Evolutionary conservation across 1,140 invertebrate species (phyloP).

Genomic region (Thaumatotibia leucotreta): DNA sequence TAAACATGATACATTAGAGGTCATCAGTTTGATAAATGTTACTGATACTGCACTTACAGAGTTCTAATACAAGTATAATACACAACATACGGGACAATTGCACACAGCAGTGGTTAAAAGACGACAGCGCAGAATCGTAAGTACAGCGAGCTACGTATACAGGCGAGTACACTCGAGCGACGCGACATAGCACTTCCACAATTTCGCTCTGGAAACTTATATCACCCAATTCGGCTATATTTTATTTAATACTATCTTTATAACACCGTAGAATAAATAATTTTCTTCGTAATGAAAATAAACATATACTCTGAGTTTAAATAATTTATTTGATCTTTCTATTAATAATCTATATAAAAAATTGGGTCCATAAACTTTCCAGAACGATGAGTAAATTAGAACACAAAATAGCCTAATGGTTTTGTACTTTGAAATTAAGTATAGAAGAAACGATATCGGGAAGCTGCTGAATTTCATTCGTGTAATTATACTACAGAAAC

Average conservation of each 20-base stretch:
- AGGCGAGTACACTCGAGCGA: background rate
- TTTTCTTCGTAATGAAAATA: constrained; percentile 56
- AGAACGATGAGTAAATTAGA: constrained; percentile 53
- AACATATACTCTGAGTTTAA: constrained; percentile 55
- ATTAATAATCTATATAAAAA: constrained; percentile 52
- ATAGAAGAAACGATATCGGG: constrained; percentile 35
- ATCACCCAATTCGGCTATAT: constrained; percentile 34
- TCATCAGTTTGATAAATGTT: constrained; percentile 57
- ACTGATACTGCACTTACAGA: constrained; percentile 50
- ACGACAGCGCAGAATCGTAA: constrained; percentile 49
- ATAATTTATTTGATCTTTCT: constrained; percentile 57
- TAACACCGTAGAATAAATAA: constrained; percentile 50
- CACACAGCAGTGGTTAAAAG: constrained; percentile 58
- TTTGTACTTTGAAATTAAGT: constrained; percentile 74
- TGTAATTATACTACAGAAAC: constrained; percentile 57
- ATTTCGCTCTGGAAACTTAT: constrained; percentile 38
- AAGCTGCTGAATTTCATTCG: constrained; percentile 60
- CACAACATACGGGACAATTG: constrained; percentile 59
- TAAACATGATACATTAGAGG: constrained; percentile 71
- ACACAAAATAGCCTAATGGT: constrained; percentile 55
- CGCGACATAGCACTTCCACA: background rate
- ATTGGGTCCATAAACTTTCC: constrained; percentile 42
- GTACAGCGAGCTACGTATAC: constrained; percentile 45
- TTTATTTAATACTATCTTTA: constrained; percentile 46
- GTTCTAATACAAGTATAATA: constrained; percentile 69